These are phyloP conservation scores for Chaetogeoica ovagalla DNA, from an alignment of 2,888 invertebrate genomes.

Conservation along the genomic window DNA sequence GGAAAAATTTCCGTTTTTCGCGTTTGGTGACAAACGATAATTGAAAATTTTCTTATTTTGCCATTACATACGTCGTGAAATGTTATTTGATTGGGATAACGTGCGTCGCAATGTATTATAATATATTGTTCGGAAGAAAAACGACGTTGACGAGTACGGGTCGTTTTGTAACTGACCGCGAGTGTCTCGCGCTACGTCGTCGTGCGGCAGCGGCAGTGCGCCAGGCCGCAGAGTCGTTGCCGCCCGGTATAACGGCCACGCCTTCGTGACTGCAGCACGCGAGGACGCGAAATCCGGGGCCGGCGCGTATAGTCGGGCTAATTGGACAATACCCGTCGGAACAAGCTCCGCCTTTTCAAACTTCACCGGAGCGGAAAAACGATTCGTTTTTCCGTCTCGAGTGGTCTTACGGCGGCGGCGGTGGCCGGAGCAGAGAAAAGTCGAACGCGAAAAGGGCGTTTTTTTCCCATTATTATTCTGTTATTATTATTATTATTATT, in stretches of 20 bases:
- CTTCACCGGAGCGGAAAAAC: constrained; percentile 47
- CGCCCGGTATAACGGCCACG: constrained; percentile 29
- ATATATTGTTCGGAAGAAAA: too few relatives aligned
- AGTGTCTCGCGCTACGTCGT: too few relatives aligned
- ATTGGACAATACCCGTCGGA: constrained; percentile 38
- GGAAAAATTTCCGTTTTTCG: too few relatives aligned
- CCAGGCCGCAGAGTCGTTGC: too few relatives aligned
- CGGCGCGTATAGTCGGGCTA: constrained; percentile 30
- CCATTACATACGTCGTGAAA: too few relatives aligned
- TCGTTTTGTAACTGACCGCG: too few relatives aligned
- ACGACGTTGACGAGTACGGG: too few relatives aligned
- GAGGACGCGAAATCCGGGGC: constrained; percentile 33
- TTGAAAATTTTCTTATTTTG: too few relatives aligned
- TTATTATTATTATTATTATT: neutral
- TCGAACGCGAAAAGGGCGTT: neutral
- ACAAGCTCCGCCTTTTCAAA: constrained; percentile 43
- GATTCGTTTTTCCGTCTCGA: constrained; percentile 49
- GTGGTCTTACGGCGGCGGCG: constrained; percentile 11
- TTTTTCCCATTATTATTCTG: neutral
- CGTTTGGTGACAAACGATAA: too few relatives aligned
- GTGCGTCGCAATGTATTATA: too few relatives aligned
- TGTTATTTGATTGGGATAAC: too few relatives aligned
- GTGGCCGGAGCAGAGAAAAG: constrained; percentile 16
- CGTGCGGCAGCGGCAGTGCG: neutral
- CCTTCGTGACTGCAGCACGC: constrained; percentile 35